Evolutionary conservation across 2,113 vertebrate genomes (phyloP).

Genomic region (Lasiurus cinereus): DNA sequence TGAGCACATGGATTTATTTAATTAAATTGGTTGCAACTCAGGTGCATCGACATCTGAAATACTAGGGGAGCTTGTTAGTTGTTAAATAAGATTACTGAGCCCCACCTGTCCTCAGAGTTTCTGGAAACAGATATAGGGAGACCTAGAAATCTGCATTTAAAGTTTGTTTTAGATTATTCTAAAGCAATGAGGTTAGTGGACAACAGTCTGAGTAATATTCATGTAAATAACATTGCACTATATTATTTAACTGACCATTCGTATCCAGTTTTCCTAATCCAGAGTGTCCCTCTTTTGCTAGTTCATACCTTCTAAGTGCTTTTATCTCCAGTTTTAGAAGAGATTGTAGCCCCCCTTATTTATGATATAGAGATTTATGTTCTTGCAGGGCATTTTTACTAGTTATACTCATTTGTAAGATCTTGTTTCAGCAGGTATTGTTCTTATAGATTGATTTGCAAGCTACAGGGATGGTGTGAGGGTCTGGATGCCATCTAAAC

Average conservation of each 20-base stretch:
- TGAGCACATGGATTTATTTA: not conserved
- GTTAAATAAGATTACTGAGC: constrained; percentile 9
- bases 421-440: not conserved
- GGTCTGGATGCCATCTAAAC: not conserved
- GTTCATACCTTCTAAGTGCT: not conserved
- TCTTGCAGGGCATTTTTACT: not conserved
- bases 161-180: not conserved
- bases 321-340: not conserved
- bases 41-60: not conserved
- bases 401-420: not conserved
- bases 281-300: not conserved
- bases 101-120: not conserved
- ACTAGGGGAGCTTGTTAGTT: not conserved
- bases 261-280: not conserved
- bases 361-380: not conserved
- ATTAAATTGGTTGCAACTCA: too few relatives aligned
- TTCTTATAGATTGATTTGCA: not conserved
- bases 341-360: not conserved
- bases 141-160: constrained; percentile 4
- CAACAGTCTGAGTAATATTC: not conserved
- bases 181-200: not conserved
- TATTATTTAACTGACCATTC: not conserved
- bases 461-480: not conserved
- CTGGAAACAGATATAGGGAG: not conserved
- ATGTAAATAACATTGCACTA: not conserved